Evolutionary conservation across 2,113 vertebrate genomes (phyloP).

Genomic region (Elanus axillaris): DNA sequence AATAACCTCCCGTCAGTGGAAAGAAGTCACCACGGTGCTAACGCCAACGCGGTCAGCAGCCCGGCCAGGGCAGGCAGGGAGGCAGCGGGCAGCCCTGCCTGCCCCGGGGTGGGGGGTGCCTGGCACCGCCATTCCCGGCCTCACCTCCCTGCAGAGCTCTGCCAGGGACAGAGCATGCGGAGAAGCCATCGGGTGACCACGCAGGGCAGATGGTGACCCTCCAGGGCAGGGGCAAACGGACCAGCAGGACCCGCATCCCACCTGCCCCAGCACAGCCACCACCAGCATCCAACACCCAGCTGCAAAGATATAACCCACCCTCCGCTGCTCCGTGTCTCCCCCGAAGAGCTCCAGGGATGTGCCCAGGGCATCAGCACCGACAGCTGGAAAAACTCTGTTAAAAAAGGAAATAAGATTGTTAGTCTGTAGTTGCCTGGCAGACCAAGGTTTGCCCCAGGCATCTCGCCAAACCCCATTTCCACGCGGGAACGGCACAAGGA

Average conservation of each 20-base stretch:
- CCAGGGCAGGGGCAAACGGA: rapidly evolving
- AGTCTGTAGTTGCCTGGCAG: rapidly evolving
- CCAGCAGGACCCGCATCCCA: not conserved
- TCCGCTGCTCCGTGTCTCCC: rapidly evolving
- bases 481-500: rapidly evolving
- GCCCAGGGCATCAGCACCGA: rapidly evolving
- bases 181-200: not conserved
- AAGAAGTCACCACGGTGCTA: not conserved
- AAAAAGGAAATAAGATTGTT: not conserved
- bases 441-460: rapidly evolving
- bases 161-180: not conserved
- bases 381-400: not conserved
- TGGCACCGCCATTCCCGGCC: not conserved
- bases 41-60: not conserved
- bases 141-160: not conserved
- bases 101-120: too few species aligned
- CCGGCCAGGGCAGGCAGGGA: not conserved
- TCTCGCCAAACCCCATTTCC: not conserved
- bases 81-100: too few species aligned
- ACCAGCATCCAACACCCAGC: not conserved
- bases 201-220: not conserved
- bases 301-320: not conserved
- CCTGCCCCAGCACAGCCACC: rapidly evolving
- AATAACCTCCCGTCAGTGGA: not conserved
- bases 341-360: rapidly evolving